Percentiles rank a stretch among this genome's conserved stretches.
Evolutionary conservation across 53 echinoderm and acorn worm species (phyloP).

Genomic region (Crossaster papposus): DNA sequence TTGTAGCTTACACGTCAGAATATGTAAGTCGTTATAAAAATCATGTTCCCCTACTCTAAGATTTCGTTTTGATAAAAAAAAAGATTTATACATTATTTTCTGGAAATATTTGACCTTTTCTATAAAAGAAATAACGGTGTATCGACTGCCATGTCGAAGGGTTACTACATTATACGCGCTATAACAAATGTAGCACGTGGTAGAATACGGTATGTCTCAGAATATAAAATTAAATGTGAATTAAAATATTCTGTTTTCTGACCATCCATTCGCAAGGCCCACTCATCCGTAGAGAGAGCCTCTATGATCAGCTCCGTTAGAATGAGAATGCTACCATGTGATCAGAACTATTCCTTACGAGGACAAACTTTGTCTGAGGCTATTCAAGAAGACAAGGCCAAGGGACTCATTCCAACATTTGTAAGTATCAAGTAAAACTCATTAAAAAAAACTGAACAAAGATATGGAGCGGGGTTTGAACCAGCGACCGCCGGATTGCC

Average conservation of each 20-base stretch:
- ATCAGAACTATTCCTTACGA: constrained; percentile 73
- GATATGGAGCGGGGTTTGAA: too few species aligned
- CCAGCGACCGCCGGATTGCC: too few species aligned
- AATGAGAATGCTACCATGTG: constrained; percentile 74
- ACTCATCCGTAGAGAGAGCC: constrained; percentile 95
- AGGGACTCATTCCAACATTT: constrained; percentile 87
- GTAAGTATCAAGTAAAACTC: constrained; percentile 57
- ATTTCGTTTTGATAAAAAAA: background rate
- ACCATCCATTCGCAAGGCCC: constrained; percentile 64
- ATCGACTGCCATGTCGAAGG: too few species aligned
- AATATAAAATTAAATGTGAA: too few species aligned
- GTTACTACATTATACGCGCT: too few species aligned
- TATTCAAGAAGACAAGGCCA: constrained; percentile 82
- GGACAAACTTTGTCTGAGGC: constrained; percentile 80
- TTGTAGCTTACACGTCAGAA: constrained; percentile 93
- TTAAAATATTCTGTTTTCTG: background rate
- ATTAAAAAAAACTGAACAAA: background rate
- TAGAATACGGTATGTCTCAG: too few species aligned
- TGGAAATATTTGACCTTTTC: too few species aligned
- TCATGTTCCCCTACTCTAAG: background rate
- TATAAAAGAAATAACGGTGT: too few species aligned
- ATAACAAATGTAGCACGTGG: too few species aligned
- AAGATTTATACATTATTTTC: background rate
- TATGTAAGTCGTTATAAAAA: constrained; percentile 64
- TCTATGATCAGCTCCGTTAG: constrained; percentile 82